Base-by-base conservation (phyloP, 2,888 invertebrate genomes). In the Pachycephus smyrnensis region DNA sequence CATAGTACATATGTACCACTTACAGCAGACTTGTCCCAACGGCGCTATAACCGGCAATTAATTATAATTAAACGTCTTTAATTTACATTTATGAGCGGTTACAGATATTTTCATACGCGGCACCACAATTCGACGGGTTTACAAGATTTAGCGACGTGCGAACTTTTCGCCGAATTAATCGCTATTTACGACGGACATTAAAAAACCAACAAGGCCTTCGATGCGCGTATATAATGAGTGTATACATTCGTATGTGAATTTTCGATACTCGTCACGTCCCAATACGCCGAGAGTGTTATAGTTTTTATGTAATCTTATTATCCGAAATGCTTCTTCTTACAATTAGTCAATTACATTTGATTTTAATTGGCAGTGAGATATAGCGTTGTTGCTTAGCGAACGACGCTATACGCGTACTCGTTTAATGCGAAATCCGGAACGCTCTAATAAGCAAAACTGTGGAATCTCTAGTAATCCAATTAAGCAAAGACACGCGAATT, bases 391-490 rank as follows among this genome's bases (percentile, higher is more conserved):
- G 40, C 40, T 40, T 40, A 15, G 15, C 40, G 40, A 15, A 40
- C 15, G 15, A 15, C 15, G 40, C 40, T 40, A 15, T 6, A 6
- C 40, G 40, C 40, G 15, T 40, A 40, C 12, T 15, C 15, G 40
- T 40, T 40, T 40, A 40, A 40, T 40, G 15, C 15, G 40, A 15
- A 40, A 40, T 40, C 40, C 40, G 15, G 40, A 40, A 77, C 80
- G 79, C 76, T 80, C 80, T 82, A 83, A 85, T 82, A 82, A 85
- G 83, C 85, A 85, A 86, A 86, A 83, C 82, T 83, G 77, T 68
- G 80, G 82, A 84, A 86, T 85, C 79, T 80, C 83, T 75, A 77
- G 82, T 86, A 86, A 86, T 86, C 86, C 86, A 84, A 85, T 86
- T 84, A 86, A 76, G 80, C 81, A 82, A 81, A 82, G 83, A 83